A percentile compares a stretch with the other conserved stretches of the same genome.
Evolutionary conservation across 2,113 vertebrate species (phyloP).

Genomic region (Leucopsar rothschildi): DNA sequence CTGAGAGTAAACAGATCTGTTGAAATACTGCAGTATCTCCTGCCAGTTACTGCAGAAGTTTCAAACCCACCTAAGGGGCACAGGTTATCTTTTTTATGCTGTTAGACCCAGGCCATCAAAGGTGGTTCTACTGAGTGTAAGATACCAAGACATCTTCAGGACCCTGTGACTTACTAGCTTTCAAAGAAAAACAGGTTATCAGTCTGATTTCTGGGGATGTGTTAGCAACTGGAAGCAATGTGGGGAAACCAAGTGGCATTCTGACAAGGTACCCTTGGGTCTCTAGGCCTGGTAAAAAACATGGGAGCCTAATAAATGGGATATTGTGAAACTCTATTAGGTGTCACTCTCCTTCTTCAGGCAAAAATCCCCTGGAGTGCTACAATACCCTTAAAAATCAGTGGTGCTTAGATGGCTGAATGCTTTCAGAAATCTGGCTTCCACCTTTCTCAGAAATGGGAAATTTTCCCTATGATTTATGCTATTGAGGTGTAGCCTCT

Average conservation of each 20-base stretch:
- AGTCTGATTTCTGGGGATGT: background rate
- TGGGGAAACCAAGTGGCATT: background rate
- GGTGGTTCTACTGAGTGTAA: background rate
- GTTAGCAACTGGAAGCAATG: background rate
- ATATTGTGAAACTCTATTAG: background rate
- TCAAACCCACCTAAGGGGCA: background rate
- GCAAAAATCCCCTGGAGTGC: background rate
- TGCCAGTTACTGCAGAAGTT: background rate
- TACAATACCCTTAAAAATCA: background rate
- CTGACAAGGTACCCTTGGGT: background rate
- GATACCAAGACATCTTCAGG: background rate
- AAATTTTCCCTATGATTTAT: background rate
- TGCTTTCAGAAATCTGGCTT: background rate
- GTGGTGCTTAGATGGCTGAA: background rate
- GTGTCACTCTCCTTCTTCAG: background rate
- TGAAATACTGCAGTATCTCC: background rate
- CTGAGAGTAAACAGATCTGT: background rate
- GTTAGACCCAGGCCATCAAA: background rate
- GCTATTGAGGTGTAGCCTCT: background rate
- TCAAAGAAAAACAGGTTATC: background rate
- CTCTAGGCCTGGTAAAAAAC: background rate
- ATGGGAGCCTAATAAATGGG: background rate
- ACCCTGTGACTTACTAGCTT: background rate
- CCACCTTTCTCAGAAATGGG: background rate
- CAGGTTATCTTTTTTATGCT: background rate